A percentile compares a stretch with the other conserved stretches of the same genome.
Evolutionary conservation across 2,113 vertebrate genomes (phyloP).

Genomic region (Callithrix jacchus): DNA sequence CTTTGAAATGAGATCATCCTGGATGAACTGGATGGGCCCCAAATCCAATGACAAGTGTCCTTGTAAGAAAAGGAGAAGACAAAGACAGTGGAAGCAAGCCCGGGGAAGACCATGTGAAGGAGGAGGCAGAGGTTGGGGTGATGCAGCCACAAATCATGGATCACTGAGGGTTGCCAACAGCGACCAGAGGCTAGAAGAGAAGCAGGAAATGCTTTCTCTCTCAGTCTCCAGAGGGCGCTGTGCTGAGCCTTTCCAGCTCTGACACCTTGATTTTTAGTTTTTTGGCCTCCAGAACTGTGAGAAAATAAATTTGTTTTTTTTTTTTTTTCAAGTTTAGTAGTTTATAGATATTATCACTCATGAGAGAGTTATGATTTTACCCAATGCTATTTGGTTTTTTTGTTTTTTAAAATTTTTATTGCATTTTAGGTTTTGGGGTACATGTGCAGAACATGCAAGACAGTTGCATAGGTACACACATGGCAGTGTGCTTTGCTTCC

Average conservation of each 20-base stretch:
- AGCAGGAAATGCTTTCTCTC: neutral
- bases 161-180: neutral
- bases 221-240: neutral
- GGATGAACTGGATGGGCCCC: neutral
- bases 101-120: neutral
- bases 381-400: neutral
- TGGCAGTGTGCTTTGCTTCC: too few relatives aligned
- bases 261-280: neutral
- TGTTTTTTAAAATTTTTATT: too few relatives aligned
- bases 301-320: neutral
- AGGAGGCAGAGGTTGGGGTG: neutral
- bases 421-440: too few relatives aligned
- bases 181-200: neutral
- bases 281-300: neutral
- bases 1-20: neutral
- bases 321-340: constrained; percentile 24
- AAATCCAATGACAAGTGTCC: neutral
- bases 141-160: neutral
- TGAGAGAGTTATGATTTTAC: constrained; percentile 12
- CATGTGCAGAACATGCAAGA: too few relatives aligned
- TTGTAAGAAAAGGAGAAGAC: neutral
- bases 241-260: neutral
- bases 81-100: neutral
- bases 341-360: neutral
- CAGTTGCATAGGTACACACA: too few relatives aligned